Evolutionary conservation across 2,888 invertebrate genomes (phyloP).

Genomic region (Stenchaetothrips biformis): DNA sequence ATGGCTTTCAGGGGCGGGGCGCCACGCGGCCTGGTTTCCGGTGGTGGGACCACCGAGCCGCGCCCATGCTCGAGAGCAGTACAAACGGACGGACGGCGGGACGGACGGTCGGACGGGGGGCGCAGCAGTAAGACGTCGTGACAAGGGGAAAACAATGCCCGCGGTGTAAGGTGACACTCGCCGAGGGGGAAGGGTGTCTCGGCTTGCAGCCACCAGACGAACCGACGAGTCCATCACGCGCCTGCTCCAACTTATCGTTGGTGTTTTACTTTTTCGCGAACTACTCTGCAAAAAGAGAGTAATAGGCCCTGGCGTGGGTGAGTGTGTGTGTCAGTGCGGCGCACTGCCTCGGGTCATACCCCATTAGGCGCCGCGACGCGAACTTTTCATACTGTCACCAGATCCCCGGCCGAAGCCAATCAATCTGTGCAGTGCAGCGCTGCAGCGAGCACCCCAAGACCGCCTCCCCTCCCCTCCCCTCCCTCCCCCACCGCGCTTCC

Average conservation of each 20-base stretch:
- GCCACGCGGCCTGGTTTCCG: background rate
- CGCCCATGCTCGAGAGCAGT: no score
- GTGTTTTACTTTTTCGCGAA: background rate
- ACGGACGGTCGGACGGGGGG: no score
- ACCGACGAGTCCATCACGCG: background rate
- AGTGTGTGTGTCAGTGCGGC: background rate
- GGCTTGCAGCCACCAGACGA: background rate
- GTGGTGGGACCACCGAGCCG: background rate
- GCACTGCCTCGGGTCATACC: background rate
- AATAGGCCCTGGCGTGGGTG: background rate
- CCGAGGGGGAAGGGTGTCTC: background rate
- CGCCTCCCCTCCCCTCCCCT: background rate
- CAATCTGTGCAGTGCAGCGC: background rate
- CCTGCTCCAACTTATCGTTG: no score
- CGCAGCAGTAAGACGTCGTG: background rate
- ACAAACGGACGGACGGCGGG: no score
- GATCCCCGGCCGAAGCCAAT: background rate
- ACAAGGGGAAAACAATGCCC: background rate
- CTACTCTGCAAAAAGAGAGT: background rate
- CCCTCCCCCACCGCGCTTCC: background rate
- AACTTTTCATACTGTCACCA: slow-evolving; percentile 12
- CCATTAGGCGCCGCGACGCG: background rate
- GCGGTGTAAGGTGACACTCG: background rate
- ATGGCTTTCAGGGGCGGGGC: background rate
- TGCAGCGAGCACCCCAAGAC: background rate